Base-by-base conservation (phyloP, 64 coral and sea anemone species). In the Cladopsammia gracilis region DNA sequence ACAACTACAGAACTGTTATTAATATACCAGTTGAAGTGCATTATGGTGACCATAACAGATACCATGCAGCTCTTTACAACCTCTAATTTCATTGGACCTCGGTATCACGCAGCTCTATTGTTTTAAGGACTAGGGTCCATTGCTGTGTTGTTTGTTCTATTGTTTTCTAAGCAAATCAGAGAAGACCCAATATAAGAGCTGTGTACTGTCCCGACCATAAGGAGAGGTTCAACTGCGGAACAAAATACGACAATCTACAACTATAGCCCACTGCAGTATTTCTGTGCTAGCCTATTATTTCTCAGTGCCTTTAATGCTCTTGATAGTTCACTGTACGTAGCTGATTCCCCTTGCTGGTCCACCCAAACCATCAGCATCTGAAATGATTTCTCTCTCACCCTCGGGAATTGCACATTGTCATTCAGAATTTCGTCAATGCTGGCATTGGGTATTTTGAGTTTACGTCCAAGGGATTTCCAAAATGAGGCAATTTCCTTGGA, bases 331-430 rank as follows among this genome's bases (percentile, higher is more conserved):
- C 6, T 0, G 49, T 76, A 88, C 76, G 91, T 94, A 50, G 76
- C 52, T 52, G 48, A 59, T 18, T 71, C 19, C 8, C 53, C 74
- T 48, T 15, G 34, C 44, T 43, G 76, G 24, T 97, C 83, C 13
- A 59, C 52, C 96, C 96, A 97, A 13, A 65, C 77, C 25, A 94
- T 25, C 5, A 97, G 46, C 96, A 97, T 97, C 73, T 80, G 88
- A 51, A 87, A 87, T 14, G 91, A 75, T 70, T 97, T 83, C 26
- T 97, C 96, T 50, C 19, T 52, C n/a, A 94, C 81, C 11, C 58
- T 75, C 6, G 12, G 18, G 57, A 90, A 97, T 48, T 91, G 85
- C 2, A 94, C 45, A 68, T 94, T 57, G 61, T 97, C 96, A 10
- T 56, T 64, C 23, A 70, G 77, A 12, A 97, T 88, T 62, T 94